Percentiles rank a stretch among this genome's conserved stretches.
These are phyloP conservation scores for Pavo muticus DNA, from an alignment of 2,113 vertebrate genomes.

Conservation along the genomic window DNA sequence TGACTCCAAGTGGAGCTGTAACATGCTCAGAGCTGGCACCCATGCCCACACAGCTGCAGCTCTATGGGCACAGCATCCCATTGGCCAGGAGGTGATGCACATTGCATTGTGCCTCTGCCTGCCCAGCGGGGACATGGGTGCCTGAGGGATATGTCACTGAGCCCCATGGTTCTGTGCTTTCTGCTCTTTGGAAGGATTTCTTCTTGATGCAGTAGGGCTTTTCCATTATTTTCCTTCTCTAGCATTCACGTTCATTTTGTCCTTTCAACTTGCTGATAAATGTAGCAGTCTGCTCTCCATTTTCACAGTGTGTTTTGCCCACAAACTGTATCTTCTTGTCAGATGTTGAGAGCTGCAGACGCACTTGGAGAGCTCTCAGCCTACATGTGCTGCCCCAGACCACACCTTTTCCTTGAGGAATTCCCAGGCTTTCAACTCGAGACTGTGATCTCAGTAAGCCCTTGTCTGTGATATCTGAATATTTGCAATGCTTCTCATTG, in stretches of 20 bases:
- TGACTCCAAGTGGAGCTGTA: background rate
- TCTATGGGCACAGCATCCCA: background rate
- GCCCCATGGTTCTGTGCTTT: background rate
- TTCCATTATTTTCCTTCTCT: background rate
- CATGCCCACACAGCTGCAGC: rapidly evolving
- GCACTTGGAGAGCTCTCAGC: constrained; percentile 39
- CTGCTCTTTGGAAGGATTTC: background rate
- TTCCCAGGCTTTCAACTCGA: constrained; percentile 62
- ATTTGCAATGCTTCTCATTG: constrained; percentile 60
- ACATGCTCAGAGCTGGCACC: background rate
- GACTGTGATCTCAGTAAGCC: constrained; percentile 55
- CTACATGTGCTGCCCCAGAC: background rate
- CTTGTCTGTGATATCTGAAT: constrained; percentile 57
- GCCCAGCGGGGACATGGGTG: rapidly evolving
- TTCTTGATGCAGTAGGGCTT: background rate
- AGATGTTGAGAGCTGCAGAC: constrained; percentile 34
- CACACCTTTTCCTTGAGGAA: constrained; percentile 68
- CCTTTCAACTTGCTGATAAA: background rate
- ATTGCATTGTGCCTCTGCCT: background rate
- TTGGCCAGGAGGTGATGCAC: rapidly evolving
- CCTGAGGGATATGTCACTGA: rapidly evolving
- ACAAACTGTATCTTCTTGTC: constrained; percentile 35
- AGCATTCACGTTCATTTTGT: background rate
- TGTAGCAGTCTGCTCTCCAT: constrained; percentile 19
- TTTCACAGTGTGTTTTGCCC: constrained; percentile 14